phyloP scores from a whole-genome alignment of 1,140 invertebrate species.

The Oncopodura yosiiana region DNA sequence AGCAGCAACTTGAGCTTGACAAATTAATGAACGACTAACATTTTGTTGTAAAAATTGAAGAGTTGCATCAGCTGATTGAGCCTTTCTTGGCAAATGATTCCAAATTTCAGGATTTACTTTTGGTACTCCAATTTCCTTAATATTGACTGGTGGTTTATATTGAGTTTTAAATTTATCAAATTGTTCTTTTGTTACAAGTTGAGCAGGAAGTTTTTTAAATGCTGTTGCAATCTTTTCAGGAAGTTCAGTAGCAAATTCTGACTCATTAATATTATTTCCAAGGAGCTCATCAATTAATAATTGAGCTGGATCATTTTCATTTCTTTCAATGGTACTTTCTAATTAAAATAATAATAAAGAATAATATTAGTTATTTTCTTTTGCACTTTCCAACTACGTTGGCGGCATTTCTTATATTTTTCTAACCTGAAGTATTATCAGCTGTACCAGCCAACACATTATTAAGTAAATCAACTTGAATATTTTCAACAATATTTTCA shows the following conservation, averaged over 20 bases:
- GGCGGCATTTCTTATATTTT: too few relatives aligned
- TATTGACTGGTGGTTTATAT: slow-evolving; percentile 11
- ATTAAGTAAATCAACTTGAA: too few relatives aligned
- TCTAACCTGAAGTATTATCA: too few relatives aligned
- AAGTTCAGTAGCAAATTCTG: background rate
- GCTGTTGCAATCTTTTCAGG: background rate
- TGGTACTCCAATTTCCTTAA: slow-evolving; percentile 1
- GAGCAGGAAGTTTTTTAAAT: background rate
- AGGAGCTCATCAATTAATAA: background rate
- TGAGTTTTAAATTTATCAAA: background rate
- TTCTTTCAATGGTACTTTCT: too few relatives aligned
- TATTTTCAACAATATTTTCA: too few relatives aligned
- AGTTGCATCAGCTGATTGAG: background rate
- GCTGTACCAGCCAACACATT: too few relatives aligned
- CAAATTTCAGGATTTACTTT: slow-evolving; percentile 17
- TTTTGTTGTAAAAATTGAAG: slow-evolving; percentile 3
- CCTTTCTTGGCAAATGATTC: slow-evolving; percentile 1
- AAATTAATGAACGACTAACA: background rate
- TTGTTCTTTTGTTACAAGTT: slow-evolving; percentile 7
- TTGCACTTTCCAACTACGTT: too few relatives aligned
- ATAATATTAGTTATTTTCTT: too few relatives aligned
- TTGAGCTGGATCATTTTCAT: background rate
- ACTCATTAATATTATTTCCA: background rate
- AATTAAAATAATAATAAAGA: too few relatives aligned
- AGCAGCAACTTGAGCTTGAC: slow-evolving; percentile 3